Base-by-base conservation (phyloP, 2,113 vertebrate genomes). In the Zosterops pallidus region DNA sequence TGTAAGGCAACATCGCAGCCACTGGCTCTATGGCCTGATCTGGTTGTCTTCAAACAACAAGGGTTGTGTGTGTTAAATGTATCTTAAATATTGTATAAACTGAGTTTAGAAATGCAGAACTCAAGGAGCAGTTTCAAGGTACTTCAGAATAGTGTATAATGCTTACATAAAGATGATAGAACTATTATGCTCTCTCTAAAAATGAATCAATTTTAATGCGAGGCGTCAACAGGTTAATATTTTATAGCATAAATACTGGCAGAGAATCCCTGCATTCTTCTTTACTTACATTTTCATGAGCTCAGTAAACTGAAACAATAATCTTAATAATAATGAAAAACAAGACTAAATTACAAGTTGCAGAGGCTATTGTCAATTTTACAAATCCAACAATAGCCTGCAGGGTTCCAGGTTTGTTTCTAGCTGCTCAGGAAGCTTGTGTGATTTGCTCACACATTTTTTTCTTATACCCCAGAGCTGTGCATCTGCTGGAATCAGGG, bases 321-420 rank as follows among this genome's bases (percentile, higher is more conserved):
- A 86, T 94, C 50, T 79, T 93, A 92, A 91, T 91, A 91, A 71
- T 83, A 93, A 86, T 78, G 64, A 83, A 91, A 97, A 96, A 91
- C 77, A 92, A 89, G 81, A 56, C 80, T 89, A 82, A 95, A 95
- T 97, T 96, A 92, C 92, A 95, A 92, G 85, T 93, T 93, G 83
- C 89, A 91, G 96, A 94, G 90, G 94, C 94, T 96, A 92, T 96
- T 97, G 96, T 97, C 95, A 96, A 49, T 93, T 96, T 95, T 97
- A 94, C 90, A 94, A 96, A 96, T 97, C 92, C 92, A 88, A 83
- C 95, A 96, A 93, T 93, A 94, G 95, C 96, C 96, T 93, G 72
- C 92, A 95, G 97, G 93, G 84, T 92, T 95, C 94, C 92, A 94
- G 90, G 92, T 97, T 97, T 96, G 96, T 96, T 96, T 96, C 95